A percentile compares a stretch with the other conserved stretches of the same genome.
Evolutionary conservation across 2,113 vertebrate species (phyloP).

Genomic region (Larimichthys crocea): DNA sequence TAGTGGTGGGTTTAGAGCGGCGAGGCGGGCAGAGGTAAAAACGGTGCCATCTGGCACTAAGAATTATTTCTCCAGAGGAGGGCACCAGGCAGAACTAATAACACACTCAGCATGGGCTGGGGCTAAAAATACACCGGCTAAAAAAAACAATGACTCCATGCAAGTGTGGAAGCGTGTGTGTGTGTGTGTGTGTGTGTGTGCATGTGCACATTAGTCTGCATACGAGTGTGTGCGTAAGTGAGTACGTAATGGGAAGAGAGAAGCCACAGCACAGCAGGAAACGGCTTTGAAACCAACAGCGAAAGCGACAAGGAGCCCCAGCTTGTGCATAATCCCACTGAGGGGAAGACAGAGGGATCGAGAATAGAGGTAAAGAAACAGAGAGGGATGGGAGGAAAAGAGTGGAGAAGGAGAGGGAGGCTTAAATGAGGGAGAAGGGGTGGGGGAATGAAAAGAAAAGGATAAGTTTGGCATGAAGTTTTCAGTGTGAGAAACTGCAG

Average conservation of each 20-base stretch:
- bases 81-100: slow-evolving; percentile 61
- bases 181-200: no score
- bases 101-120: slow-evolving; percentile 57
- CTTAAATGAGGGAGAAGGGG: slow-evolving; percentile 1
- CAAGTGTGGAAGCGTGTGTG: neutral
- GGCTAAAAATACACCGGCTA: slow-evolving; percentile 60
- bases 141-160: slow-evolving; percentile 31
- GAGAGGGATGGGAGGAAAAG: slow-evolving; percentile 14
- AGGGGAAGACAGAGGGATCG: slow-evolving; percentile 27
- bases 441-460: neutral
- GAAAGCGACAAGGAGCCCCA: slow-evolving; percentile 25
- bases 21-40: slow-evolving; percentile 26
- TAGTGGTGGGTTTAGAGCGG: neutral
- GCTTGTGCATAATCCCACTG: slow-evolving; percentile 65
- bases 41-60: slow-evolving; percentile 46
- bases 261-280: slow-evolving; percentile 40
- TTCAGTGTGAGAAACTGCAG: neutral
- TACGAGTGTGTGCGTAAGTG: neutral
- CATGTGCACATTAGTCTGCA: neutral
- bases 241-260: slow-evolving; percentile 16
- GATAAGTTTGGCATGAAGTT: slow-evolving; percentile 13
- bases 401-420: slow-evolving; percentile 3
- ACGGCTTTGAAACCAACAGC: slow-evolving; percentile 44
- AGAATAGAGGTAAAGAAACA: slow-evolving; percentile 35
- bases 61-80: slow-evolving; percentile 59